phyloP scores from a whole-genome alignment of 2,888 invertebrate species.

The Matsumyia berberina region DNA sequence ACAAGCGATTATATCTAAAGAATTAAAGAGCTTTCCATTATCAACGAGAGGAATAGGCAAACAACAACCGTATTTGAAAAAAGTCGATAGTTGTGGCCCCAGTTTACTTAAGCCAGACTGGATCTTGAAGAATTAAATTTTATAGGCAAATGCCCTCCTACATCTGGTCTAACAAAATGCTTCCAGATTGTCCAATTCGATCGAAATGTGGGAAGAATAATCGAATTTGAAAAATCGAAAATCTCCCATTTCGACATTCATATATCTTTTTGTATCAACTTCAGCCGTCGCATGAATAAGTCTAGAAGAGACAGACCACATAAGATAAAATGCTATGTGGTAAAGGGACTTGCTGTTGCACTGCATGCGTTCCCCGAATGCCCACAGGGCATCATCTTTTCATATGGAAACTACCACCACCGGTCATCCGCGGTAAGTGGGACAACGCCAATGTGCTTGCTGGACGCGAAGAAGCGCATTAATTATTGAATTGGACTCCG shows the following conservation, averaged over 20 bases:
- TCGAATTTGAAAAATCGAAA: constrained; percentile 28
- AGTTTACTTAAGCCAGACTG: too few species aligned
- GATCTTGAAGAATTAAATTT: too few species aligned
- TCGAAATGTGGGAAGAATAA: constrained; percentile 42
- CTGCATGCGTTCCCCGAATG: constrained; percentile 52
- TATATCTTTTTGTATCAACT: constrained; percentile 12
- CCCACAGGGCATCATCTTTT: constrained; percentile 60
- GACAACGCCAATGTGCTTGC: constrained; percentile 70
- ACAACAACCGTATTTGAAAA: too few species aligned
- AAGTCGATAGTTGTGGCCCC: too few species aligned
- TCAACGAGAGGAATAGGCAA: too few species aligned
- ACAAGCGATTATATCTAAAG: too few species aligned
- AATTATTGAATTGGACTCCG: constrained; percentile 76
- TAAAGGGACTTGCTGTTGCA: constrained; percentile 50
- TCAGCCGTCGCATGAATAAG: constrained; percentile 2
- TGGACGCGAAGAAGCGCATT: constrained; percentile 74
- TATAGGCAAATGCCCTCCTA: too few species aligned
- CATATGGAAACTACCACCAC: constrained; percentile 58
- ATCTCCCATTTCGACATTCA: constrained; percentile 22
- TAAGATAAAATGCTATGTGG: constrained; percentile 8
- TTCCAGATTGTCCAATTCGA: not conserved
- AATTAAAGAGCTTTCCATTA: too few species aligned
- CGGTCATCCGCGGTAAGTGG: constrained; percentile 62
- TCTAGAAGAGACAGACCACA: constrained; percentile 5
- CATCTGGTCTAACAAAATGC: not conserved